Evolutionary conservation across 2,113 vertebrate genomes (phyloP).

Genomic region (Ctenodactylus gundi): DNA sequence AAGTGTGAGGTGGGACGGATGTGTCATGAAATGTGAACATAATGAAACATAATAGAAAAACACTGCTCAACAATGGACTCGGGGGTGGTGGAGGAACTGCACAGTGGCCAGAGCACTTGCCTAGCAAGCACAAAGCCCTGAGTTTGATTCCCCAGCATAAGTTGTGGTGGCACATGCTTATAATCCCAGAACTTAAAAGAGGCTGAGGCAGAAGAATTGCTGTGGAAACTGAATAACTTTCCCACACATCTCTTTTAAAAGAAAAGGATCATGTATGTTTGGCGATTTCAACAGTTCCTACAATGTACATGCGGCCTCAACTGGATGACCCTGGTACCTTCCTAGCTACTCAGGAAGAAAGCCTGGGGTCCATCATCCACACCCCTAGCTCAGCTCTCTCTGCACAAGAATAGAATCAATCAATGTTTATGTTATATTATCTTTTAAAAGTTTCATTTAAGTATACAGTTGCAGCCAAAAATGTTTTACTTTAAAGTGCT

Average conservation of each 20-base stretch:
- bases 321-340: not conserved
- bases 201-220: no score
- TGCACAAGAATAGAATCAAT: not conserved
- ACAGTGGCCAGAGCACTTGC: not conserved
- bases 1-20: not conserved
- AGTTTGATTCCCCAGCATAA: no score
- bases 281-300: not conserved
- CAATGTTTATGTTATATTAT: not conserved
- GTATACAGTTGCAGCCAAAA: not conserved
- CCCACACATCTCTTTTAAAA: not conserved
- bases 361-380: not conserved
- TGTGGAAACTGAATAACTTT: no score
- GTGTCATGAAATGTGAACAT: not conserved
- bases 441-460: constrained; percentile 28
- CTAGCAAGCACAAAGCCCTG: no score
- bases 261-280: not conserved
- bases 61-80: not conserved
- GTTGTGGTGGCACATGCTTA: no score
- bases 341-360: not conserved
- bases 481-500: not conserved
- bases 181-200: no score
- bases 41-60: not conserved
- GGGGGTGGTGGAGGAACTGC: not conserved
- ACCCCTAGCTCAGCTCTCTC: not conserved
- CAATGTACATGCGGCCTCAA: not conserved